These are phyloP conservation scores for Nephrotoma appendiculata DNA, from an alignment of 2,888 invertebrate genomes.

Conservation along the genomic window DNA sequence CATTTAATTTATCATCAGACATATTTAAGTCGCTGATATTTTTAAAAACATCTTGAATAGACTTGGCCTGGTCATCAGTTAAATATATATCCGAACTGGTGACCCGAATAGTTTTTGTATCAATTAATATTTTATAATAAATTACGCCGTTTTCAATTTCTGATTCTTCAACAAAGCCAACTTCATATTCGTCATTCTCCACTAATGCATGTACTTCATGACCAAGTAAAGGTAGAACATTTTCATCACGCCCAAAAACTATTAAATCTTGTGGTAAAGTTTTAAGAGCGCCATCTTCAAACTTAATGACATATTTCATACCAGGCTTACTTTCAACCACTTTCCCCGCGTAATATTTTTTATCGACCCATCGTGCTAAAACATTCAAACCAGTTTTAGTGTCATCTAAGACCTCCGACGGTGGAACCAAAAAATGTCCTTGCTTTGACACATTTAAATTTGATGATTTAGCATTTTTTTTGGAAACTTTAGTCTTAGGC, in stretches of 20 bases:
- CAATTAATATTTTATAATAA: constrained; percentile 15
- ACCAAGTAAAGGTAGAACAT: constrained; percentile 34
- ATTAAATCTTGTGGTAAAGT: constrained; percentile 44
- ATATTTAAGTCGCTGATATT: neutral
- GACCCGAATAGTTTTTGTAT: constrained; percentile 20
- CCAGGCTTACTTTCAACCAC: constrained; percentile 40
- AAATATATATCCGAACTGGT: constrained; percentile 34
- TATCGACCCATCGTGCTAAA: constrained; percentile 53
- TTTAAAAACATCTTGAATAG: constrained; percentile 29
- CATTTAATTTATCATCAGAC: neutral
- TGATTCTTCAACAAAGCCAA: constrained; percentile 35
- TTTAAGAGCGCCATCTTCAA: constrained; percentile 47
- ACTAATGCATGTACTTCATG: constrained; percentile 41
- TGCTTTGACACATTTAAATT: constrained; percentile 10
- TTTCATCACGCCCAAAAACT: constrained; percentile 37
- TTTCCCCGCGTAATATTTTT: constrained; percentile 49
- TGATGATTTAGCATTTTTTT: constrained; percentile 1
- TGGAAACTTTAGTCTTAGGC: constrained; percentile 10
- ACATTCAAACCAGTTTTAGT: constrained; percentile 28
- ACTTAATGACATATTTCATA: constrained; percentile 45
- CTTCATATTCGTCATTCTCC: constrained; percentile 39
- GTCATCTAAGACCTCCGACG: constrained; percentile 6
- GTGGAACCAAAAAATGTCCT: neutral
- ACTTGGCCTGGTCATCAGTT: constrained; percentile 40
- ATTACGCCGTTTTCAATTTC: constrained; percentile 32